Evolutionary conservation across 2,113 vertebrate genomes (phyloP).

Genomic region (Vulpes vulpes): DNA sequence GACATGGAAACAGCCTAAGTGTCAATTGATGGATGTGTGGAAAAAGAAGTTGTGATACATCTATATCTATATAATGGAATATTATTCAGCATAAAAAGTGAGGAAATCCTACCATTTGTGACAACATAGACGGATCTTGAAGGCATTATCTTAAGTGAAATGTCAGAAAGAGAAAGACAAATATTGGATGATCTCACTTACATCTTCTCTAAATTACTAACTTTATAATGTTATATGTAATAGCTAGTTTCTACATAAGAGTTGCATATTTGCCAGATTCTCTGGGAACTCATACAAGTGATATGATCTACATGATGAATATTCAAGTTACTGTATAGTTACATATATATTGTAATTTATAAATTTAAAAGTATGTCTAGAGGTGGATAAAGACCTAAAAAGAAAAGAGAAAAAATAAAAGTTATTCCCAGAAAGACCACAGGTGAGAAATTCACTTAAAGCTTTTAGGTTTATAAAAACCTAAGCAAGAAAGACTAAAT

Average conservation of each 20-base stretch:
- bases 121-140: background rate
- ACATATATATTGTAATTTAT: background rate
- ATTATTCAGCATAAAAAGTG: background rate
- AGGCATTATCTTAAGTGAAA: background rate
- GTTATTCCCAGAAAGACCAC: background rate
- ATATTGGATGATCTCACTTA: background rate
- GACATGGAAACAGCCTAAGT: background rate
- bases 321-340: background rate
- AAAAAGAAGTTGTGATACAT: background rate
- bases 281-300: background rate
- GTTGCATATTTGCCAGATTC: background rate
- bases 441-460: slow-evolving; percentile 15
- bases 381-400: background rate
- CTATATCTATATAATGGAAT: background rate
- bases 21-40: background rate
- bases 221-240: background rate
- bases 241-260: background rate
- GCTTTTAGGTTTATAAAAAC: background rate
- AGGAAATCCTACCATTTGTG: background rate
- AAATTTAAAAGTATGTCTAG: background rate
- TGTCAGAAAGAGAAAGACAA: background rate
- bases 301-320: background rate
- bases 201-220: slow-evolving; percentile 7
- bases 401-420: background rate
- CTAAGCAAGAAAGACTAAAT: background rate